Conservation (phyloP, 2,888 invertebrate genomes). For the Pristionchus exspectatus region DNA sequence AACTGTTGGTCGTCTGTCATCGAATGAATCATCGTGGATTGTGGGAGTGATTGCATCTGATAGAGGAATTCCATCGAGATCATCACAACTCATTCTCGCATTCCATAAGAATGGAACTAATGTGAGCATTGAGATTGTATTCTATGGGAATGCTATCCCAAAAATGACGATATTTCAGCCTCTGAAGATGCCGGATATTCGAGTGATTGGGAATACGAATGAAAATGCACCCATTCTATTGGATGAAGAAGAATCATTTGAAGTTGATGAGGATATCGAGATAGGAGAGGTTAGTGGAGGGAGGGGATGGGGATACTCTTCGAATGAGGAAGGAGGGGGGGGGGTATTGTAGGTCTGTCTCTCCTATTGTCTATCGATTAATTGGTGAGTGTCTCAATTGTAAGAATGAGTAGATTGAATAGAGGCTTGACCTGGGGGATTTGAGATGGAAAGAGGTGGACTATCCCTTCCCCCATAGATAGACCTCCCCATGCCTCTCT, state of each 20-base stretch:
- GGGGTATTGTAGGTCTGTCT: neutral
- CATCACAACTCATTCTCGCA: slow-evolving; percentile 90
- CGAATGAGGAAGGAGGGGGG: neutral
- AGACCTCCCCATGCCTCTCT: neutral
- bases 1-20: slow-evolving; percentile 84
- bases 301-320: neutral
- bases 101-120: slow-evolving; percentile 83
- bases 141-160: neutral
- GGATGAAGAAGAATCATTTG: slow-evolving; percentile 58
- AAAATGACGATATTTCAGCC: neutral
- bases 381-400: slow-evolving; percentile 32
- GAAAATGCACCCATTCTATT: slow-evolving; percentile 23
- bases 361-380: slow-evolving; percentile 36
- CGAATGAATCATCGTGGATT: slow-evolving; percentile 93
- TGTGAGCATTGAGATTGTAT: slow-evolving; percentile 57
- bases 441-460: slow-evolving; percentile 9
- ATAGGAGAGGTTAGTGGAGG: slow-evolving; percentile 62
- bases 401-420: slow-evolving; percentile 6
- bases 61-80: slow-evolving; percentile 93
- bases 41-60: slow-evolving; percentile 92
- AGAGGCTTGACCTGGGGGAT: slow-evolving; percentile 51
- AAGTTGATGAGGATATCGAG: slow-evolving; percentile 63
- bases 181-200: slow-evolving; percentile 21
- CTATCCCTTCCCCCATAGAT: neutral
- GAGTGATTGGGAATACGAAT: slow-evolving; percentile 23